Evolutionary conservation across 2,888 invertebrate genomes (phyloP).

Genomic region (Phortica magna): DNA sequence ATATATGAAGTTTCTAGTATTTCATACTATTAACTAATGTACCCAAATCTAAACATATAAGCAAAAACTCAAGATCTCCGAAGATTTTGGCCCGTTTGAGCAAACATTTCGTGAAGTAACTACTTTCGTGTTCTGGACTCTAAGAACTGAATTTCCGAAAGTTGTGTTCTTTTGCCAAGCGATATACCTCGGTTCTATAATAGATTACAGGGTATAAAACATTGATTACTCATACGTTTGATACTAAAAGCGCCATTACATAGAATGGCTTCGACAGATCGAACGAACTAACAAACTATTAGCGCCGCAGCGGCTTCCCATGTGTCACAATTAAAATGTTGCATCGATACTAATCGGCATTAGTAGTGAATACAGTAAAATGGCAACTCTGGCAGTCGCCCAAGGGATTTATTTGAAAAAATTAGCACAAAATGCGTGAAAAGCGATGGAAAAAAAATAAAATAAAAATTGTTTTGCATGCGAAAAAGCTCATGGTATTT

Average conservation of each 20-base stretch:
- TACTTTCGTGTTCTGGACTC: too few relatives aligned
- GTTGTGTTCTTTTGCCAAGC: too few relatives aligned
- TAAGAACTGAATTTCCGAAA: too few relatives aligned
- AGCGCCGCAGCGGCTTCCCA: slow-evolving; percentile 13
- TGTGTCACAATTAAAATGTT: slow-evolving; percentile 29
- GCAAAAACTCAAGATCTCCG: too few relatives aligned
- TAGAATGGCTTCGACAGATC: not conserved
- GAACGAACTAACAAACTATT: slow-evolving; percentile 16
- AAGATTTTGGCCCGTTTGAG: too few relatives aligned
- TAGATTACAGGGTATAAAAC: too few relatives aligned
- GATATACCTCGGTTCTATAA: too few relatives aligned
- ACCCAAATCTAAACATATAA: too few relatives aligned
- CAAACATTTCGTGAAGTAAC: too few relatives aligned
- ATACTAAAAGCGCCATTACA: not conserved
- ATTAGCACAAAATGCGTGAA: slow-evolving; percentile 4
- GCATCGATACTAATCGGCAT: slow-evolving; percentile 29
- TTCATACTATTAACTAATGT: too few relatives aligned
- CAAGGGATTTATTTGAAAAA: slow-evolving; percentile 30
- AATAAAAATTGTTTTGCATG: too few relatives aligned
- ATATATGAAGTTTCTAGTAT: too few relatives aligned
- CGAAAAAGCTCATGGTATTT: slow-evolving; percentile 3
- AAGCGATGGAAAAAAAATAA: not conserved
- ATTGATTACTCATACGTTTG: not conserved
- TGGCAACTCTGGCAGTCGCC: slow-evolving; percentile 19
- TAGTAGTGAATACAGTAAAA: slow-evolving; percentile 12